A percentile compares a stretch with the other conserved stretches of the same genome.
Evolutionary conservation across 1,140 invertebrate genomes (phyloP).

Genomic region (Varroa destructor): DNA sequence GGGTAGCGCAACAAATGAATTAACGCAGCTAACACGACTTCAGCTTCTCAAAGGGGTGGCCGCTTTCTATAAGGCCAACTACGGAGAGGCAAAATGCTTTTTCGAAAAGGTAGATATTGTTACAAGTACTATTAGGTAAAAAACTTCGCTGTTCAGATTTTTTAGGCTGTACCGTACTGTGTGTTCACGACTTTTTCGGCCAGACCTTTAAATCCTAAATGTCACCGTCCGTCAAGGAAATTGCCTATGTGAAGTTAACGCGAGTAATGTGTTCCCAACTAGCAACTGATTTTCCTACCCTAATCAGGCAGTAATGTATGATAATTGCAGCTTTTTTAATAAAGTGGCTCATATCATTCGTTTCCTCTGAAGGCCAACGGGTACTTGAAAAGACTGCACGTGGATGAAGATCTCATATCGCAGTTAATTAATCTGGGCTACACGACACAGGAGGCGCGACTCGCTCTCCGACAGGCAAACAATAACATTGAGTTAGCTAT

Average conservation of each 20-base stretch:
- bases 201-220: no score
- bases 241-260: no score
- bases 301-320: no score
- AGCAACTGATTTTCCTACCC: no score
- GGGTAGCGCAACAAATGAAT: slow-evolving; percentile 4
- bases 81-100: background rate
- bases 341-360: background rate
- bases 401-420: background rate
- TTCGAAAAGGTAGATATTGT: background rate
- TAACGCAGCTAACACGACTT: background rate
- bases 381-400: background rate
- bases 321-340: background rate
- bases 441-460: background rate
- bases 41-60: slow-evolving; percentile 17
- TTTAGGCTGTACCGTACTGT: background rate
- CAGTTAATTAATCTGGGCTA: background rate
- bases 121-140: no score
- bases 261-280: no score
- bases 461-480: slow-evolving; percentile 9
- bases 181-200: no score
- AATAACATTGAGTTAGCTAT: slow-evolving; percentile 2
- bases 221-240: no score
- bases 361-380: background rate
- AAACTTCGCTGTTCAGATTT: background rate
- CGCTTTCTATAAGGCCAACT: slow-evolving; percentile 13